Evolutionary conservation across 2,797 vertebrate genomes (phyloP), one percentile per base, ranked within the genome.

Genomic region (Etheostoma nigrum): DNA sequence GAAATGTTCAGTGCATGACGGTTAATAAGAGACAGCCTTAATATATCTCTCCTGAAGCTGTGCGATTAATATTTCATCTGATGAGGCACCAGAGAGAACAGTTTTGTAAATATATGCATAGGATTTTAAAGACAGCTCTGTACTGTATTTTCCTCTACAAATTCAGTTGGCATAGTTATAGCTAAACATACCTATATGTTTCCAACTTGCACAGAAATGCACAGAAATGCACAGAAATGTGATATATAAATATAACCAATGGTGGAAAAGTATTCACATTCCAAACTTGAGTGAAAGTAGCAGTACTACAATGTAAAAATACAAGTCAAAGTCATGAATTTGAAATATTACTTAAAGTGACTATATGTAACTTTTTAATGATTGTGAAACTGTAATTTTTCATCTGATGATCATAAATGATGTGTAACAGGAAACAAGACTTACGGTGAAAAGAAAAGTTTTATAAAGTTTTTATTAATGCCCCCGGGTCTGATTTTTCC

Each of bases 41-140:
- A 59, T 77, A 67, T 69, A 75, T 16, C 19, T 71, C 42, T 66
- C 5, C 12, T 55, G n/a, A 30, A 40, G 21, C 27, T 14, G 23
- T 72, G 21, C 1, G 21, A 23, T 79, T 69, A 21, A 79, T 79
- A 49, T 60, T 78, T 67, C 42, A 59, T 61, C 47, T 49, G n/a
- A 68, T 55, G 16, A 61, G 13, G 4, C 66, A 18, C 5, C 15
- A 13, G 27, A 61, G 36, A 64, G 25, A 62, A 51, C 9, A 52
- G 14, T 65, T 79, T 68, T 53, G 30, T 65, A 36, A 36, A 36
- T 36, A 36, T 36, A 9, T 40, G 23, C 10, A 40, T 19, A n/a
- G 2, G 6, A 42, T 57, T 55, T 36, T 6, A 30, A 53, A 11
- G 2, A 4, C 7, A 40, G 44, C 23, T 36, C 25, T 51, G 11